Evolutionary conservation across 1,140 invertebrate species (phyloP), one percentile per base, ranked within the genome.

Genomic region (Monomorium pharaonis): DNA sequence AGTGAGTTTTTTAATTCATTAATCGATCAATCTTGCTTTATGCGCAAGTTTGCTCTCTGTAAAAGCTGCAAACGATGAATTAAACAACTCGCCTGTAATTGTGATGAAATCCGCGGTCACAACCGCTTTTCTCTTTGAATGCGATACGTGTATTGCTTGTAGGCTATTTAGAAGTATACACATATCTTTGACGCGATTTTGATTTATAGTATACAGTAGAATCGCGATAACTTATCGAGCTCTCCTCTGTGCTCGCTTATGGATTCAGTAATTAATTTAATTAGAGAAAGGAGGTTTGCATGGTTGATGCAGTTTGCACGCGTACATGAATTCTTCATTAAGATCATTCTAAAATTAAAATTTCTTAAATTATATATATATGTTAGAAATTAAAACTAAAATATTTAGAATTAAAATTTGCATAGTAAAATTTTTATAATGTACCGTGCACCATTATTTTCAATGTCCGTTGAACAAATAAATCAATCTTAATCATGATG

Each of bases 91-190:
- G 37, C 0, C 4, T 37, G n/a, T n/a, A 44, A 54, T 21, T n/a
- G 51, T n/a, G 51, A 54, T n/a, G 51, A 54, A 2, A 54, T n/a
- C n/a, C 7, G n/a, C 51, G 51, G 51, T 21, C 24, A 30, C n/a
- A n/a, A 54, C 9, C 2, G 4, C 7, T 4, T 78, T 74, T 37
- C 37, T 47, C 24, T 60, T 10, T 12, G 16, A 72, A 27, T 67
- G 44, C 24, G 65, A 81, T 54, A 80, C 65, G 33, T 72, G 24
- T 81, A 42, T 70, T 69, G 67, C 37, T 30, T 16, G 24, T 58
- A 47, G 42, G 37, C 18, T n/a, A 33, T 74, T 33, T 27, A 37
- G 18, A 80, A 24, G 30, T 69, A 62, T 62, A 80, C 21, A 51
- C 62, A 51, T 33, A 69, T 80, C 42, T 69, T 49, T 6, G 18